Conservation (phyloP, 2,888 invertebrate species). For the Rambutsinella grinnellia region DNA sequence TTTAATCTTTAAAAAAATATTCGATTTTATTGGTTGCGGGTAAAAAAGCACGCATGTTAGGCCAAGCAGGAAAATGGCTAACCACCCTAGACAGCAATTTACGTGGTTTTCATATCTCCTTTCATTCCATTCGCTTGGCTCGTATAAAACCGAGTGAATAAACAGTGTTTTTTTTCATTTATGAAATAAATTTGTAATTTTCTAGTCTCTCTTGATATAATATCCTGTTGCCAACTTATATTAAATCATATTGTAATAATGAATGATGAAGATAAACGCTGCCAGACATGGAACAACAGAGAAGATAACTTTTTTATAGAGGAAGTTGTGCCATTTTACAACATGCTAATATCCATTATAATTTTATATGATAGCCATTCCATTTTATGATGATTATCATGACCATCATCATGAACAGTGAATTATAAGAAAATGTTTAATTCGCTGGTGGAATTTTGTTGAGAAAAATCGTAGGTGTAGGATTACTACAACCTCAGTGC, state of each 20-base stretch:
- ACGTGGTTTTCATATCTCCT: constrained; percentile 46
- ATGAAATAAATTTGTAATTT: too few species aligned
- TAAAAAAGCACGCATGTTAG: constrained; percentile 16
- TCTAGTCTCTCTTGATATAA: too few species aligned
- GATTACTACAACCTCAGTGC: too few species aligned
- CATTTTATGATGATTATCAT: constrained; percentile 33
- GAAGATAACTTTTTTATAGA: not conserved
- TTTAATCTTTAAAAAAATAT: too few species aligned
- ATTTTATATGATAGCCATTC: too few species aligned
- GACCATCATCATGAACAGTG: constrained; percentile 2
- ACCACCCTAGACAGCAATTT: constrained; percentile 46
- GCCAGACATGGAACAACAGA: not conserved
- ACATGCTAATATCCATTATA: not conserved
- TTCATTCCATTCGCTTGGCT: constrained; percentile 22
- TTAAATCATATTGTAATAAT: constrained; percentile 32
- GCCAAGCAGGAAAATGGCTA: constrained; percentile 48
- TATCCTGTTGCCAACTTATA: constrained; percentile 30
- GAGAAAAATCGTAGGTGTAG: too few species aligned
- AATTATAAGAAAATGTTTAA: constrained; percentile 4
- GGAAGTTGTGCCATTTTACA: too few species aligned
- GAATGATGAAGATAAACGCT: constrained; percentile 15
- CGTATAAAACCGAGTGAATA: constrained; percentile 30
- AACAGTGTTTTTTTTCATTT: constrained; percentile 18
- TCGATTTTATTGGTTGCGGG: too few species aligned
- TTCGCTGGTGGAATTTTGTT: too few species aligned